Conservation (phyloP, 2,113 vertebrate species). For the Seriola rivoliana region DNA sequence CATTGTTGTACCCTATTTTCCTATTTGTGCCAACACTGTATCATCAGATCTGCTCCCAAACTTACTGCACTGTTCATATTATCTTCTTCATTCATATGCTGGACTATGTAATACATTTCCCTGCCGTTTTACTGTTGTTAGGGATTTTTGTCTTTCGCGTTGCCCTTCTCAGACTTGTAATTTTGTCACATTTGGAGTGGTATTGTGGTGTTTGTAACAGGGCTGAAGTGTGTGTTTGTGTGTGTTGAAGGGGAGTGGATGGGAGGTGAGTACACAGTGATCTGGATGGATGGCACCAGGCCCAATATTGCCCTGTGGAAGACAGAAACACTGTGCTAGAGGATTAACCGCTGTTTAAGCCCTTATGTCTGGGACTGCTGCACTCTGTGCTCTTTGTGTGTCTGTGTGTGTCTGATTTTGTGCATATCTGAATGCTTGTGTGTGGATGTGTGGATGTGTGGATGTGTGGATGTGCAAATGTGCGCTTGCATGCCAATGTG, state of each 20-base stretch:
- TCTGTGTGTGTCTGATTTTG: constrained; percentile 2
- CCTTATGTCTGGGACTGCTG: constrained; percentile 61
- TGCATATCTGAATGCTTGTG: constrained; percentile 1
- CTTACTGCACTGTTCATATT: not conserved
- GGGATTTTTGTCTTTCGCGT: constrained; percentile 10
- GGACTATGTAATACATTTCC: not conserved
- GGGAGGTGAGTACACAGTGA: constrained; percentile 59
- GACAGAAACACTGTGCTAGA: constrained; percentile 70
- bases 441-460: constrained; percentile 20
- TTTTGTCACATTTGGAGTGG: constrained; percentile 27
- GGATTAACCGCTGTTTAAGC: constrained; percentile 78
- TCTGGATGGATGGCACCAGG: constrained; percentile 66
- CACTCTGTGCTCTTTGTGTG: constrained; percentile 49
- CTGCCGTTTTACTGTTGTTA: not conserved
- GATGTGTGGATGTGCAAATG: constrained; percentile 21
- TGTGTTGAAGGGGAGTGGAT: constrained; percentile 18
- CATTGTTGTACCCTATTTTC: constrained; percentile 1
- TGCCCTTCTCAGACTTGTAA: constrained; percentile 38
- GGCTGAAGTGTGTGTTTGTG: constrained; percentile 15
- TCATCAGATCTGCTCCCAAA: constrained; percentile 14
- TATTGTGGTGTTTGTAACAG: constrained; percentile 32
- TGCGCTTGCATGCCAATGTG: constrained; percentile 34
- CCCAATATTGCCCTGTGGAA: constrained; percentile 66
- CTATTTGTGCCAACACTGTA: not conserved
- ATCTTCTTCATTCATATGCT: not conserved